A percentile compares a stretch with the other conserved stretches of the same genome.
Conservation (phyloP, 2,888 invertebrate genomes). For the Ephialtes manifestator region DNA sequence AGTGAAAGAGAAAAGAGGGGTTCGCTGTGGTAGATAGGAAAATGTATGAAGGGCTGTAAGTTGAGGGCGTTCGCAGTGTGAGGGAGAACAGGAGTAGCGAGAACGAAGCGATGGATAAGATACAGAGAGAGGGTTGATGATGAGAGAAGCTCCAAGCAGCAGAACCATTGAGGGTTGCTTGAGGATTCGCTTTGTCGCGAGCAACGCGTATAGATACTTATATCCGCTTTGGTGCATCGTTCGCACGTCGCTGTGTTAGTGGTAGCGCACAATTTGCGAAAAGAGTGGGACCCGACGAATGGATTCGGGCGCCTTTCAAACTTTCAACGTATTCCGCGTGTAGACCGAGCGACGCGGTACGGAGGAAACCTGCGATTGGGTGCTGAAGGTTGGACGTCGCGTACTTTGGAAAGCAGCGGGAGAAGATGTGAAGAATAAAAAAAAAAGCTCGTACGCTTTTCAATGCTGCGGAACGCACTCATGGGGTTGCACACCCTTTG, state of each 20-base stretch:
- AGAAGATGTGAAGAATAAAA: slow-evolving; percentile 54
- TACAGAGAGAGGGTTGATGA: slow-evolving; percentile 46
- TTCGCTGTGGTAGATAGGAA: slow-evolving; percentile 29
- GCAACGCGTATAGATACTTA: slow-evolving; percentile 58
- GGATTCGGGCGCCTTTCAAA: slow-evolving; percentile 76
- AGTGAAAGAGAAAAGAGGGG: slow-evolving; percentile 28
- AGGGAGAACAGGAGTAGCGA: not conserved
- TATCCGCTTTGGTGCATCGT: slow-evolving; percentile 61
- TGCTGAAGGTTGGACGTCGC: slow-evolving; percentile 36
- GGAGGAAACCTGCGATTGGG: not conserved
- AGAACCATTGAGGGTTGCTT: slow-evolving; percentile 24
- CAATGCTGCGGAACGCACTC: slow-evolving; percentile 65
- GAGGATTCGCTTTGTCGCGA: slow-evolving; percentile 48
- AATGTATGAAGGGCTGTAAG: slow-evolving; percentile 35
- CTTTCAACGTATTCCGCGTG: slow-evolving; percentile 57
- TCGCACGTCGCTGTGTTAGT: slow-evolving; percentile 16
- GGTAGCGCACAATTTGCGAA: slow-evolving; percentile 73
- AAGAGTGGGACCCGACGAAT: slow-evolving; percentile 70
- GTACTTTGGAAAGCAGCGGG: slow-evolving; percentile 31
- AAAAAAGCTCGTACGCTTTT: slow-evolving; percentile 48
- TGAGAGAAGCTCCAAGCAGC: slow-evolving; percentile 9
- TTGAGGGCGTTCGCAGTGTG: slow-evolving; percentile 19
- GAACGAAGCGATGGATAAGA: slow-evolving; percentile 50
- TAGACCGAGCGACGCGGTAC: slow-evolving; percentile 3
- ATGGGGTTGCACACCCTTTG: slow-evolving; percentile 59